Percentiles rank a stretch among this genome's conserved stretches.
Evolutionary conservation across 2,888 invertebrate species (phyloP).

Genomic region (Strigamia transsilvanica): DNA sequence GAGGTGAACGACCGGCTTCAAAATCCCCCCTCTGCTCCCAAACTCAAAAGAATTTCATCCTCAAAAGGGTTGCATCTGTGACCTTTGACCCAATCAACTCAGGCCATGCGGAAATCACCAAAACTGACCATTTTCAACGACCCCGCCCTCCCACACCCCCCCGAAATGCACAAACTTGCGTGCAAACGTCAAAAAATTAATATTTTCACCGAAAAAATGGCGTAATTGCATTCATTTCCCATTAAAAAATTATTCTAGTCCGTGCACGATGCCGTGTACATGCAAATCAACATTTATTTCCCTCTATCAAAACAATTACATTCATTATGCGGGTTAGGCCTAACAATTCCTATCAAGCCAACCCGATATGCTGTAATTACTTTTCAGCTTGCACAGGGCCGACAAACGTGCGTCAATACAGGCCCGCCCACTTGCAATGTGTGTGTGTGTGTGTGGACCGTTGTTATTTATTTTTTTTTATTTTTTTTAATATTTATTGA

Average conservation of each 20-base stretch:
- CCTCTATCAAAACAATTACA: not conserved
- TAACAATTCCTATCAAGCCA: conserved; percentile 9
- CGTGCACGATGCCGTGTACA: not conserved
- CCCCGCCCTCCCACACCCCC: not conserved
- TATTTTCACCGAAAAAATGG: too few relatives aligned
- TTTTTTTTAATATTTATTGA: not conserved
- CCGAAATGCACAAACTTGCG: too few relatives aligned
- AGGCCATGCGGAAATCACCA: not conserved
- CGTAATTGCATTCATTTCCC: too few relatives aligned
- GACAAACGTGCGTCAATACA: conserved; percentile 24
- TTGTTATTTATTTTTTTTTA: conserved; percentile 26
- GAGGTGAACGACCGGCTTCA: conserved; percentile 14
- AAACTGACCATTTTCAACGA: not conserved
- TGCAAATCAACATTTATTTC: conserved; percentile 3
- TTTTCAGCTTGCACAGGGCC: conserved; percentile 13
- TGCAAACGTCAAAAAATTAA: too few relatives aligned
- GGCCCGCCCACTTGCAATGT: not conserved
- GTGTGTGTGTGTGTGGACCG: not conserved
- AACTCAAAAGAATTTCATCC: not conserved
- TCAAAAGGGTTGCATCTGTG: conserved; percentile 16
- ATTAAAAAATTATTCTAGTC: too few relatives aligned
- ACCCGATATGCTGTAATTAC: conserved; percentile 33
- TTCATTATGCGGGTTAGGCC: conserved; percentile 25
- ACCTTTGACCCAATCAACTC: conserved; percentile 1
- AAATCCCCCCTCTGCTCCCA: not conserved